Percentiles rank a stretch among this genome's conserved stretches.
These are phyloP conservation scores for Hexactinellida sp. DNA, from an alignment of 37 sponge, comb jelly and placozoan species.

Conservation along the genomic window DNA sequence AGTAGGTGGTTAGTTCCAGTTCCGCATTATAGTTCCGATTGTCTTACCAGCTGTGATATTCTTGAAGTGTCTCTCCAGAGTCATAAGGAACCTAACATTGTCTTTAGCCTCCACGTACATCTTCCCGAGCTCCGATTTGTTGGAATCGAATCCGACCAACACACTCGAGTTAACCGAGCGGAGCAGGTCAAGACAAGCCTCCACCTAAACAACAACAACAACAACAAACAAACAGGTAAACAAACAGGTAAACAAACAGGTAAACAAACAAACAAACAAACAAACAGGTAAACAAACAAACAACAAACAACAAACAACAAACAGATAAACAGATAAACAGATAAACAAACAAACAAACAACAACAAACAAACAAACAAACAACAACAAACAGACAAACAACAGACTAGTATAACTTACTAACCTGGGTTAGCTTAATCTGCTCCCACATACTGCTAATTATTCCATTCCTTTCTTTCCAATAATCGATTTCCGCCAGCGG, in stretches of 20 bases:
- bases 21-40: no score
- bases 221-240: neutral
- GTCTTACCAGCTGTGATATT: slow-evolving; percentile 79
- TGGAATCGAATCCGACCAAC: slow-evolving; percentile 68
- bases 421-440: slow-evolving; percentile 62
- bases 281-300: neutral
- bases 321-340: neutral
- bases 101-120: slow-evolving; percentile 93
- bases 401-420: neutral
- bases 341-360: neutral
- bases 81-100: slow-evolving; percentile 91
- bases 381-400: neutral
- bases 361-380: neutral
- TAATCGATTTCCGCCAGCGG: slow-evolving; percentile 92
- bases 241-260: neutral
- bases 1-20: no score
- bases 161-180: slow-evolving; percentile 40
- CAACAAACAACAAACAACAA: no score
- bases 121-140: slow-evolving; percentile 66
- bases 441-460: slow-evolving; percentile 70
- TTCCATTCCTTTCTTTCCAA: slow-evolving; percentile 86
- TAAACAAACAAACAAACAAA: neutral
- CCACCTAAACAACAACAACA: slow-evolving; percentile 8
- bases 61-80: slow-evolving; percentile 98
- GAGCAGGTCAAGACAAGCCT: slow-evolving; percentile 50